Base-by-base conservation (phyloP, 2,113 vertebrate genomes). In the Antechinus stuartii region DNA sequence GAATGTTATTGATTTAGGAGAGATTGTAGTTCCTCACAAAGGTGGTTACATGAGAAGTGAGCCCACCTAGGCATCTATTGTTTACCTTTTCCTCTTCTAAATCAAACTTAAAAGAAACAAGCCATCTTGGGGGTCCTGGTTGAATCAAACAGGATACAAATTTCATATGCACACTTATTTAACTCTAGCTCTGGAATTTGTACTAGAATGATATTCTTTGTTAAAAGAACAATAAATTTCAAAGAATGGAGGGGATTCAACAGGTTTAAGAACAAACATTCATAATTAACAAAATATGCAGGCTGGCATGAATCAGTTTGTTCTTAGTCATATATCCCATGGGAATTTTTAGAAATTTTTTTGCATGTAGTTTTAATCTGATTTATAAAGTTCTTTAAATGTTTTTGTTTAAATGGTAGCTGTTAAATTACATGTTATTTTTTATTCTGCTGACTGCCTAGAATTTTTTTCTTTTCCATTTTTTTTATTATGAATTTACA, bases 401-500 rank as follows among this genome's bases (percentile, higher is more conserved):
- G 96, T 96, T 97, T 97, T 98, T 97, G 92, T 94, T 98, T 97
- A 97, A 97, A 98, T 96, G 97, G 95, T 93, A 96, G 95, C 98
- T 97, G 97, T 98, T 97, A 97, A 97, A 91, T 97, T 95, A 92
- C 98, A 97, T 96, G 50, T 91, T 98, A 92, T 97, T 97, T 94
- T 98, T 92, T 98, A 93, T 97, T 98, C 95, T 98, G 98, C 96
- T 98, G 97, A 98, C 98, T 97, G 90, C 90, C 97, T 95, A 95
- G 98, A 98, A 97, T 98, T 97, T 98, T 57, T 99, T 98, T 97
- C 42, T 96, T 96, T 97, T 95, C 96, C 96, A 98, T 97, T 24
- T 96, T 95, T 98, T 98, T 99, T 97, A 94, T 96, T 98, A 96
- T 98, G 97, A 98, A 98, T 98, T 98, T 98, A 97, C 97, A 97